Conservation (phyloP, 2,888 invertebrate species). For the Exocentrus adspersus region DNA sequence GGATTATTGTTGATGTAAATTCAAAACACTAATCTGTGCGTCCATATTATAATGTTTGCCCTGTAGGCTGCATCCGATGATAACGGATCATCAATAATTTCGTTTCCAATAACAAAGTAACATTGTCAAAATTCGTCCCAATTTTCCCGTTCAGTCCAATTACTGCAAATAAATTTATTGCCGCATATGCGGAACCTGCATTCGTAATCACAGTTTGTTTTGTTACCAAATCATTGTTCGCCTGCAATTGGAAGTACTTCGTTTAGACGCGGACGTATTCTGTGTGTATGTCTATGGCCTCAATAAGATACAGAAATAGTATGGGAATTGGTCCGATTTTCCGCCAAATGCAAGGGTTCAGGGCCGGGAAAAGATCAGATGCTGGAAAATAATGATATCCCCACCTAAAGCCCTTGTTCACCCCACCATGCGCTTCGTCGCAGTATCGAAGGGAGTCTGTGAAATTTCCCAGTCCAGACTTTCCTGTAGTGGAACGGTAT, state of each 20-base stretch:
- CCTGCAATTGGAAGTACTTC: slow-evolving; percentile 7
- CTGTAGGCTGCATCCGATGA: too few species aligned
- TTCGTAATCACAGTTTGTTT: not conserved
- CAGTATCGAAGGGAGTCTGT: slow-evolving; percentile 54
- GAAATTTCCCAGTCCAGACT: slow-evolving; percentile 57
- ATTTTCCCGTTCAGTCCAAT: not conserved
- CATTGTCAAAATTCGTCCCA: too few species aligned
- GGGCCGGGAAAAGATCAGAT: slow-evolving; percentile 58
- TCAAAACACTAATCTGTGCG: too few species aligned
- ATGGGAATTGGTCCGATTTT: slow-evolving; percentile 46
- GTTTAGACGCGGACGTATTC: slow-evolving; percentile 17
- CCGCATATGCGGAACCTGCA: not conserved
- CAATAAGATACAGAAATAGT: slow-evolving; percentile 43
- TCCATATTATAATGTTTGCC: too few species aligned
- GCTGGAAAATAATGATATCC: slow-evolving; percentile 61
- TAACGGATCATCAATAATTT: too few species aligned
- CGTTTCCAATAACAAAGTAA: too few species aligned
- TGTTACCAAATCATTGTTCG: slow-evolving; percentile 1
- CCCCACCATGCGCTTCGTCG: slow-evolving; percentile 55
- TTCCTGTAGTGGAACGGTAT: slow-evolving; percentile 49
- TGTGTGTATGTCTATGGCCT: slow-evolving; percentile 16
- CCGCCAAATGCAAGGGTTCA: slow-evolving; percentile 51
- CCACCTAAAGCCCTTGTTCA: slow-evolving; percentile 48
- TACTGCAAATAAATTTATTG: not conserved
- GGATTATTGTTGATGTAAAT: too few species aligned